phyloP scores from a whole-genome alignment of 1,140 invertebrate genomes.

The Diachasma alloeum region DNA sequence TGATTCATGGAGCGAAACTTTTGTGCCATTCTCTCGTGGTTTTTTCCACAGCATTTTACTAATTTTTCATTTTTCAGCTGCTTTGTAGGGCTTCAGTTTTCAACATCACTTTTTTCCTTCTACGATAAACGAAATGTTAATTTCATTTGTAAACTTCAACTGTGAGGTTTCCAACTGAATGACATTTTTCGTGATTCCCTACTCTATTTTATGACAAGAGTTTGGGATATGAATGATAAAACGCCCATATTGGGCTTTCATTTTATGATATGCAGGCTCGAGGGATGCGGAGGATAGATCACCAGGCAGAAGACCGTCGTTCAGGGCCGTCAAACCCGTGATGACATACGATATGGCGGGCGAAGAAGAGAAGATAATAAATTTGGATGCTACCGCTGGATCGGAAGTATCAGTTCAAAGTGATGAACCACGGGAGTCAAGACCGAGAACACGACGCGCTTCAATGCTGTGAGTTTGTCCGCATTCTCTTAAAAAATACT shows the following conservation, averaged over 20 bases:
- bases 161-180: too few relatives aligned
- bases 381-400: slow-evolving; percentile 59
- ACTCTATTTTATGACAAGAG: too few relatives aligned
- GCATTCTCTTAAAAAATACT: background rate
- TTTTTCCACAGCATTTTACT: background rate
- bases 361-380: slow-evolving; percentile 67
- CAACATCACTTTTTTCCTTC: too few relatives aligned
- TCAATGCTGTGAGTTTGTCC: slow-evolving; percentile 70
- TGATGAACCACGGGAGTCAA: slow-evolving; percentile 75
- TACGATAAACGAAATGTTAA: too few relatives aligned
- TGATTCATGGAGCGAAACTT: background rate
- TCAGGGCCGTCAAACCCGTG: slow-evolving; percentile 64
- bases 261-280: slow-evolving; percentile 35
- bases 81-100: too few relatives aligned
- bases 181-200: too few relatives aligned
- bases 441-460: slow-evolving; percentile 45
- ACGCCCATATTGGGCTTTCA: too few relatives aligned
- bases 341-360: slow-evolving; percentile 59
- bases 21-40: background rate
- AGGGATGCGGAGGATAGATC: slow-evolving; percentile 53
- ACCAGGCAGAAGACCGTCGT: slow-evolving; percentile 72
- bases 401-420: slow-evolving; percentile 63
- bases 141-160: too few relatives aligned
- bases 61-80: background rate
- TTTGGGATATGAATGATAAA: too few relatives aligned